phyloP scores from a whole-genome alignment of 2,797 vertebrate species.

The Carapus acus region DNA sequence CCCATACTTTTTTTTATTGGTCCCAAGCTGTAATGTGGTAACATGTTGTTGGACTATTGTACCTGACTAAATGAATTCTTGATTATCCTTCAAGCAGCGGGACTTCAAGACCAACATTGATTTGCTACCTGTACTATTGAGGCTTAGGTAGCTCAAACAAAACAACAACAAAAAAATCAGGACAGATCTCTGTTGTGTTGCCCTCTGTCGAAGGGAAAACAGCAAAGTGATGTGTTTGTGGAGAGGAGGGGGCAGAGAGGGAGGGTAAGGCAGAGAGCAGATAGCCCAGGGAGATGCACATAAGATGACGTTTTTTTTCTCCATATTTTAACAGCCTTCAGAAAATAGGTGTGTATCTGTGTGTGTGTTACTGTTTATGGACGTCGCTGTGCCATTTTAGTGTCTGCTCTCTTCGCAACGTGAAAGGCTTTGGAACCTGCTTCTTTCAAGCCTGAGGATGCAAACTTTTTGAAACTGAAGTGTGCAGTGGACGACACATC shows the following conservation, averaged over 20 bases:
- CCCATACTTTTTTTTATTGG: no score
- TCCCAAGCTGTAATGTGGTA: conserved; percentile 13
- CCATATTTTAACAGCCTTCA: conserved; percentile 33
- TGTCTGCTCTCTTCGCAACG: conserved; percentile 41
- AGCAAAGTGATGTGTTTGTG: conserved; percentile 34
- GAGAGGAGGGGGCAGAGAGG: conserved; percentile 23
- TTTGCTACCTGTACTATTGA: conserved; percentile 37
- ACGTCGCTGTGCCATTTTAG: conserved; percentile 7
- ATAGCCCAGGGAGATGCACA: conserved; percentile 43
- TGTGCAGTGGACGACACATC: conserved; percentile 22
- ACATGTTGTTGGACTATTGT: conserved; percentile 9
- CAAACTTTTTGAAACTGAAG: no score
- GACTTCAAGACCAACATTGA: conserved; percentile 39
- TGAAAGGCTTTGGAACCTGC: no score
- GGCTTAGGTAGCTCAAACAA: conserved; percentile 3
- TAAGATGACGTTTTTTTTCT: conserved; percentile 53
- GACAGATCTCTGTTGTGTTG: conserved; percentile 27
- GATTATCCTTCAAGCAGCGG: conserved; percentile 3
- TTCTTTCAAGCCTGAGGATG: no score
- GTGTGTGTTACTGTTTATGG: conserved; percentile 5
- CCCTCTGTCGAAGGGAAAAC: conserved; percentile 9
- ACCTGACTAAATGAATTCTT: conserved; percentile 3
- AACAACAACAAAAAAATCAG: conserved; percentile 25
- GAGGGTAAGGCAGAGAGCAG: conserved; percentile 25
- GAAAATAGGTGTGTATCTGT: conserved; percentile 16